Conservation (phyloP, 2,797 vertebrate species). For the Carduelis carduelis region DNA sequence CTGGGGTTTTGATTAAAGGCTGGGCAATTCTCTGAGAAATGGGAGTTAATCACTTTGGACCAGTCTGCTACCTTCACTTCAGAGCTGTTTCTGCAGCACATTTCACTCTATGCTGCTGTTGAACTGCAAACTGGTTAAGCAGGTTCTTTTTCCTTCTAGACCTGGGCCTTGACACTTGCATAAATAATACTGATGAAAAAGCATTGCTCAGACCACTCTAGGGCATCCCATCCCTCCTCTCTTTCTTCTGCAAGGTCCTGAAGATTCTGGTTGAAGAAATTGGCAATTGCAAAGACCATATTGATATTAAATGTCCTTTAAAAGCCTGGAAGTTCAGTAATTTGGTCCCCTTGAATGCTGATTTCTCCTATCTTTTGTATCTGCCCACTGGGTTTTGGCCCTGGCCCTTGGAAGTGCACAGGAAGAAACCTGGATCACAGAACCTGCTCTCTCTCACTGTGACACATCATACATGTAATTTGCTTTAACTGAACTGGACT, state of each 20-base stretch:
- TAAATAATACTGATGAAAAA: neutral
- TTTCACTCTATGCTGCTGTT: neutral
- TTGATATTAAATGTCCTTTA: neutral
- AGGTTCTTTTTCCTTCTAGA: neutral
- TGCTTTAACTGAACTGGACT: neutral
- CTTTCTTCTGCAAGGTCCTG: neutral
- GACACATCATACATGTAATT: neutral
- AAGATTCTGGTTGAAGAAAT: neutral
- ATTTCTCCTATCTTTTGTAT: neutral
- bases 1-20: neutral
- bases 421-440: neutral
- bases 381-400: neutral
- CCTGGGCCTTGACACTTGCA: neutral
- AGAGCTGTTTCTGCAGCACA: neutral
- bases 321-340: neutral
- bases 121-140: neutral
- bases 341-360: neutral
- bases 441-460: neutral
- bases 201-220: neutral
- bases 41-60: neutral
- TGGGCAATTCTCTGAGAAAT: neutral
- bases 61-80: neutral
- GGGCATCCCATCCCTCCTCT: neutral
- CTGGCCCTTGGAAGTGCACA: neutral
- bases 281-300: neutral